Evolutionary conservation across 2,797 vertebrate genomes (phyloP).

Genomic region (Sparidentex hasta): DNA sequence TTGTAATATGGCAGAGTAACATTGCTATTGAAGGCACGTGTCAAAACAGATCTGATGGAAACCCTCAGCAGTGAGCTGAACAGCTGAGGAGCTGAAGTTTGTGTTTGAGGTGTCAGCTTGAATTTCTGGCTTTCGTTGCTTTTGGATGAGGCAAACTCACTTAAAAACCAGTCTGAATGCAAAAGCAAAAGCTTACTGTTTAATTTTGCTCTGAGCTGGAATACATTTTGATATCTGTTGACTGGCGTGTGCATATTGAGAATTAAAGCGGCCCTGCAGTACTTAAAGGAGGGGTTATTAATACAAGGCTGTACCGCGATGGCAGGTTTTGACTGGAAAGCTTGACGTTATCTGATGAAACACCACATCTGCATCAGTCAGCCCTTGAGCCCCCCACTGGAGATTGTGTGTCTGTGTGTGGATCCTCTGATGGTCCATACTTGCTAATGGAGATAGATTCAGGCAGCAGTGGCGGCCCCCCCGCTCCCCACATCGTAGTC

Average conservation of each 20-base stretch:
- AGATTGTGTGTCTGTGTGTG: constrained; percentile 55
- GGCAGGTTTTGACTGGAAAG: constrained; percentile 44
- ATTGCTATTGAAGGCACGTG: background rate
- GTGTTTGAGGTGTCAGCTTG: constrained; percentile 14
- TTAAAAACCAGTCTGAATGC: background rate
- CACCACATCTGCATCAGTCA: constrained; percentile 54
- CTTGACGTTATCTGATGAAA: constrained; percentile 63
- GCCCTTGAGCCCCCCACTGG: constrained; percentile 49
- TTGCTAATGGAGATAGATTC: constrained; percentile 83
- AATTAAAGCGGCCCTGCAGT: constrained; percentile 12
- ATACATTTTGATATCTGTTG: background rate
- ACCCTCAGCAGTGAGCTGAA: background rate
- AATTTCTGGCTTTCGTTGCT: constrained; percentile 4
- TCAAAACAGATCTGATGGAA: constrained; percentile 15
- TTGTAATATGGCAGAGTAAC: background rate
- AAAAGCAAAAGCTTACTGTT: background rate
- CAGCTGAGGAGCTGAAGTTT: constrained; percentile 8
- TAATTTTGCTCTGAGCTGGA: constrained; percentile 6
- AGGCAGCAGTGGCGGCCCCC: constrained; percentile 49
- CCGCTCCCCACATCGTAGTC: constrained; percentile 23
- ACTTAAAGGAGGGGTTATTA: background rate
- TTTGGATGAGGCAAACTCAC: constrained; percentile 11
- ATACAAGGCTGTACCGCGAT: constrained; percentile 1
- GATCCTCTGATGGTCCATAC: constrained; percentile 71
- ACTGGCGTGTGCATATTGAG: constrained; percentile 1